Percentiles rank a stretch among this genome's conserved stretches.
These are phyloP conservation scores for Girardinichthys multiradiatus DNA, from an alignment of 2,113 vertebrate genomes.

Conservation along the genomic window DNA sequence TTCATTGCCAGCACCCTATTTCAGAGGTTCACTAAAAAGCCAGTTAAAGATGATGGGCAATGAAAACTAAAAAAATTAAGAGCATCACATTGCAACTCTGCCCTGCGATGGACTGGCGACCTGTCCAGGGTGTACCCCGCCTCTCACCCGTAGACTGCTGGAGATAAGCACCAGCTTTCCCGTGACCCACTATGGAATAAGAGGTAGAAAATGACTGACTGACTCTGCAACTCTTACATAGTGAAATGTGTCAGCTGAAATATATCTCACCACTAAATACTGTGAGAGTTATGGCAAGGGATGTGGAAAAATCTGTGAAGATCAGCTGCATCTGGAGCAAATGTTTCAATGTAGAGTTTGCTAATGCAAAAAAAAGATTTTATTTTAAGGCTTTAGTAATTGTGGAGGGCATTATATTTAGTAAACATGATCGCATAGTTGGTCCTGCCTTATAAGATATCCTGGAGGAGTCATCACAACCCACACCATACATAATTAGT, in stretches of 20 bases:
- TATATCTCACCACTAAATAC: neutral
- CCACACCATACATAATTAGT: constrained; percentile 28
- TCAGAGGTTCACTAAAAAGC: neutral
- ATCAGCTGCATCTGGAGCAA: neutral
- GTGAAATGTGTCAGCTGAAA: neutral
- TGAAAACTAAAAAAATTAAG: neutral
- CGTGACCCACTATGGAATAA: too few relatives aligned
- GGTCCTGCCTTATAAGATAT: constrained; percentile 16
- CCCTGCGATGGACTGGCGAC: too few relatives aligned
- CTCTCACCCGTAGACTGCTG: too few relatives aligned
- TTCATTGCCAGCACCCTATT: constrained; percentile 1
- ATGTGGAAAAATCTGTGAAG: neutral
- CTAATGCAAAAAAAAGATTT: neutral
- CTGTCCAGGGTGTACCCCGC: too few relatives aligned
- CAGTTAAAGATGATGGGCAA: constrained; percentile 3
- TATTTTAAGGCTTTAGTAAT: neutral
- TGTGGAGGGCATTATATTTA: neutral
- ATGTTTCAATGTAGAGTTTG: neutral
- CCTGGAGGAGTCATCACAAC: constrained; percentile 13
- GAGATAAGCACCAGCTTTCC: too few relatives aligned
- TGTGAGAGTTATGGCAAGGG: neutral
- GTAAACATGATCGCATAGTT: constrained; percentile 16
- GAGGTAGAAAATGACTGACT: too few relatives aligned
- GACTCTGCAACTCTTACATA: too few relatives aligned
- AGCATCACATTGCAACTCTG: neutral